A percentile compares a stretch with the other conserved stretches of the same genome.
phyloP scores from a whole-genome alignment of 2,113 vertebrate genomes.

The Bufo gargarizans region DNA sequence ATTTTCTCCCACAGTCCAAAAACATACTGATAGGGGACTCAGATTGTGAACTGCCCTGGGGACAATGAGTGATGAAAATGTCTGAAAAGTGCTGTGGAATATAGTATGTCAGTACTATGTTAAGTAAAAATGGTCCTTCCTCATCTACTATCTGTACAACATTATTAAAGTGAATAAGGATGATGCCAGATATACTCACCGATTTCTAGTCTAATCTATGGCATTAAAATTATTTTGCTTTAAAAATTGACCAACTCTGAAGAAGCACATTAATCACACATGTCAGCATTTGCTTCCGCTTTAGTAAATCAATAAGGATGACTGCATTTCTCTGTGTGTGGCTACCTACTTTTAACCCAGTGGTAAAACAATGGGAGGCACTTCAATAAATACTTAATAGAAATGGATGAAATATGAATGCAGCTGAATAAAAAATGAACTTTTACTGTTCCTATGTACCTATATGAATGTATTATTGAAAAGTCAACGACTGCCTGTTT shows the following conservation, averaged over 20 bases:
- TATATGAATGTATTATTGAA: conserved; percentile 7
- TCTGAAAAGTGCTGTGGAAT: no score
- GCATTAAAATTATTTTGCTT: background rate
- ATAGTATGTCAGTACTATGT: no score
- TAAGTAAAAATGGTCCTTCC: background rate
- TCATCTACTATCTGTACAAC: background rate
- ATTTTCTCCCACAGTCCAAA: no score
- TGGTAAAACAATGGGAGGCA: background rate
- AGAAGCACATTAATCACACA: background rate
- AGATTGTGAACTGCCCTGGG: no score
- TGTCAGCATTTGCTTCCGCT: background rate
- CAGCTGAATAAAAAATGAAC: conserved; percentile 6
- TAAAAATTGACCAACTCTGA: background rate
- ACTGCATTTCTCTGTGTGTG: background rate
- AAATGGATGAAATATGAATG: conserved; percentile 14
- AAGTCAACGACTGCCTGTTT: background rate
- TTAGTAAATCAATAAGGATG: background rate
- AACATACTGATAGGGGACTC: no score
- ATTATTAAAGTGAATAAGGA: background rate
- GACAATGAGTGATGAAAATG: no score
- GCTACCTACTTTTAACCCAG: background rate
- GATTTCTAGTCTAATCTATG: background rate
- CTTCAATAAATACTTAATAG: conserved; percentile 24
- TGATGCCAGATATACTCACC: background rate
- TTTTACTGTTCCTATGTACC: background rate